Base-by-base conservation (phyloP, 2,113 vertebrate species). In the Origma solitaria region DNA sequence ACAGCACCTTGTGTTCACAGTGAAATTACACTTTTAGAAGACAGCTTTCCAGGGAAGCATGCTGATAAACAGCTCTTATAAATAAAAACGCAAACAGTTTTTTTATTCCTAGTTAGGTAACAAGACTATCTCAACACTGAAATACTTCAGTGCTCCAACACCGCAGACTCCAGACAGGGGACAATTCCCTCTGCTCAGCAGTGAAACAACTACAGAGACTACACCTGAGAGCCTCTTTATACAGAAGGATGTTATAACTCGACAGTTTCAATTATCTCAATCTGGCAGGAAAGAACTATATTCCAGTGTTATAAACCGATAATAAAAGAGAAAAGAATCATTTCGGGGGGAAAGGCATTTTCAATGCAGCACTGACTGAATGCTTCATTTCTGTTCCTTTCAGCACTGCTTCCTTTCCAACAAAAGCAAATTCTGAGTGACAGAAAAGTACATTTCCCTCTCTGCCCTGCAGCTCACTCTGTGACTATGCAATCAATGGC, bases 401-500 rank as follows among this genome's bases (percentile, higher is more conserved):
- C 94, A 95, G 88, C 72, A 76, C 33, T 54, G 49, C 69, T 88
- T 12, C 68, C 54, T 88, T 90, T 94, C 68, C 69, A 93, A 96
- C 86, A 96, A 95, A 95, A 92, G 82, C 82, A 95, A 96, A 96
- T 94, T 83, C 54, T 94, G 92, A 96, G 76, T 10, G 82, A 96
- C 96, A 97, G 92, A 66, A 90, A 96, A 97, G 93, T 96, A 94
- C 88, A 95, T 96, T 95, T 97, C 51, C 53, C 82, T 90, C 60
- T 95, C 56, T 97, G 93, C 95, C 96, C 95, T 96, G 76, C 86
- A 97, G 96, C 95, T 93, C 86, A 47, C 64, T 87, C 78, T 75
- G n/a, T 80, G 90, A 88, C 76, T 95, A 18, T 90, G 88, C 92
- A 96, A 94, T 96, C 93, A 94, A 73, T 91, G 45, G 54, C 47